phyloP scores from a whole-genome alignment of 2,888 invertebrate genomes.

The Dinocampus coccinellae region DNA sequence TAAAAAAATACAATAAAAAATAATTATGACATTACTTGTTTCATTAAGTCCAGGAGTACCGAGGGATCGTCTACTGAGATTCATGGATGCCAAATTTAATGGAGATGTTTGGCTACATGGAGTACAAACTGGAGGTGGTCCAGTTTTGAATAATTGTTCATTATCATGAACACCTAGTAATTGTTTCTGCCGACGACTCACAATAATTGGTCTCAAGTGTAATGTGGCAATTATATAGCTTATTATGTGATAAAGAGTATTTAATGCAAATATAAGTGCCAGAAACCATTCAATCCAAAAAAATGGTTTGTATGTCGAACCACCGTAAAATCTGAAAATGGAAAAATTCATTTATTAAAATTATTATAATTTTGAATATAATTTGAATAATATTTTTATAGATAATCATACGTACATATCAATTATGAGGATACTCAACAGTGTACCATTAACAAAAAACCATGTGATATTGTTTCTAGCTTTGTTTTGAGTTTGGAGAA shows the following conservation, averaged over 20 bases:
- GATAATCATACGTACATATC: conserved; percentile 74
- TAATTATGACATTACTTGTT: conserved; percentile 49
- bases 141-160: conserved; percentile 59
- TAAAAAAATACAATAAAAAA: neutral
- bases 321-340: conserved; percentile 54
- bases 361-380: neutral
- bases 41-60: conserved; percentile 58
- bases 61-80: conserved; percentile 57
- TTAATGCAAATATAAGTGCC: conserved; percentile 69
- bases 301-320: conserved; percentile 59
- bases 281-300: conserved; percentile 63
- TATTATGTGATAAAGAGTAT: conserved; percentile 71
- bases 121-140: conserved; percentile 35
- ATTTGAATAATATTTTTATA: neutral
- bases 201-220: conserved; percentile 67
- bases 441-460: conserved; percentile 73
- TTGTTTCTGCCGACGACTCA: conserved; percentile 71
- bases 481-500: conserved; percentile 71
- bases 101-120: conserved; percentile 50
- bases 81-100: conserved; percentile 58
- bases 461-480: conserved; percentile 73
- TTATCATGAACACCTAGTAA: conserved; percentile 71
- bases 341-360: no score
- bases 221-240: conserved; percentile 70
- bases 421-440: conserved; percentile 73